A percentile compares a stretch with the other conserved stretches of the same genome.
Evolutionary conservation across 2,888 invertebrate genomes (phyloP).

Genomic region (Alloscopus bannaensis): DNA sequence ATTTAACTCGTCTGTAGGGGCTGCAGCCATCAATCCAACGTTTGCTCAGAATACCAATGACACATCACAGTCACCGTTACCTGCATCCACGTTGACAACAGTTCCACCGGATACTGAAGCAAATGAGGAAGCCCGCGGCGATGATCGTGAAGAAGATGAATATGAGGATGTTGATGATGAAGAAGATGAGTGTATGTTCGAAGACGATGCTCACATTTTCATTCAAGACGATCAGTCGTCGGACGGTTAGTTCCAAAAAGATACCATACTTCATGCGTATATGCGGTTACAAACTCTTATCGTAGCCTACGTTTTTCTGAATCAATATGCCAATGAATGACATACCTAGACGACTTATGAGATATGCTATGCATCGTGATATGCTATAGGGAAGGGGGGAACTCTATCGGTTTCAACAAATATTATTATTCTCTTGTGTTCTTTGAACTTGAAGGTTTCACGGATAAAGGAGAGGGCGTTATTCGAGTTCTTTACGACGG

Average conservation of each 20-base stretch:
- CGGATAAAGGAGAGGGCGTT: conserved; percentile 63
- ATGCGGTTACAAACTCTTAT: too few species aligned
- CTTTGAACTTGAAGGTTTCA: conserved; percentile 46
- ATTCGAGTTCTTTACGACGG: conserved; percentile 66
- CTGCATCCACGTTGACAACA: conserved; percentile 15
- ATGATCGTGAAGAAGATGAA: conserved; percentile 46
- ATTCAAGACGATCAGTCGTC: conserved; percentile 42
- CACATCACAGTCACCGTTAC: conserved; percentile 6
- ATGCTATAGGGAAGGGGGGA: too few species aligned
- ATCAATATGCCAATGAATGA: too few species aligned
- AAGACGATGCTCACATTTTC: conserved; percentile 58
- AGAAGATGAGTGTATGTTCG: conserved; percentile 68
- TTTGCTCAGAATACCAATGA: conserved; percentile 22
- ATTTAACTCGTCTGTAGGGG: conserved; percentile 26
- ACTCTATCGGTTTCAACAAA: too few species aligned
- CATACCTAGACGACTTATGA: too few species aligned
- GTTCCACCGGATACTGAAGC: not conserved
- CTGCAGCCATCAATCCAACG: conserved; percentile 30
- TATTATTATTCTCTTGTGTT: conserved; percentile 5
- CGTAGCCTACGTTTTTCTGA: too few species aligned
- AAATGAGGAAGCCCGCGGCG: conserved; percentile 15
- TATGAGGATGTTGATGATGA: conserved; percentile 65
- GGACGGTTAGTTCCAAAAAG: too few species aligned
- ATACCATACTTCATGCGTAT: too few species aligned
- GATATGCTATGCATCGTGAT: too few species aligned